A percentile compares a stretch with the other conserved stretches of the same genome.
These are phyloP conservation scores for Diadema setosum DNA, from an alignment of 35 echinoderm and acorn worm species.

Conservation along the genomic window DNA sequence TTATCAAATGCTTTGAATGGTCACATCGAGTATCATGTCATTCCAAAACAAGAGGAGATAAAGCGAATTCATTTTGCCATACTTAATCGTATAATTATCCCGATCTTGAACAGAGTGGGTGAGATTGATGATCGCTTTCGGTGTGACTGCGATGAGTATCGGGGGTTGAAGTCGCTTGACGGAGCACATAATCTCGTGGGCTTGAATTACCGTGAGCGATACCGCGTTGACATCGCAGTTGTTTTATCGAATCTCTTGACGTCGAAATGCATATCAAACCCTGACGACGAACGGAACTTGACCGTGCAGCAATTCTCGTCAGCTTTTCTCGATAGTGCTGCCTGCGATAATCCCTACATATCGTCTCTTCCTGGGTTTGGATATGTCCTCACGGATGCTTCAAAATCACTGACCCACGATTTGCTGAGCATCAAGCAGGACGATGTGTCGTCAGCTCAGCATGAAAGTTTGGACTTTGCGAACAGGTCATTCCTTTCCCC, in stretches of 20 bases:
- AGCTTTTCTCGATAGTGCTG: constrained; percentile 17
- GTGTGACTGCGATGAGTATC: background rate
- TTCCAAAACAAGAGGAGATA: background rate
- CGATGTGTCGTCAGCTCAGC: constrained; percentile 3
- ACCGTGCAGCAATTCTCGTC: background rate
- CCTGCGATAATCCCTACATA: constrained; percentile 64
- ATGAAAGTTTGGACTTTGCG: background rate
- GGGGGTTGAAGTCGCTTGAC: background rate
- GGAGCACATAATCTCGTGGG: background rate
- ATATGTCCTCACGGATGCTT: constrained; percentile 24
- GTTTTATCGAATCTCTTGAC: constrained; percentile 22
- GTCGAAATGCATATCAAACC: background rate
- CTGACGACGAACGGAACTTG: background rate
- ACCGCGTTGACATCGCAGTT: constrained; percentile 30
- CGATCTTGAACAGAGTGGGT: constrained; percentile 7
- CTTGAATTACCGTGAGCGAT: background rate
- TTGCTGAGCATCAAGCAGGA: constrained; percentile 11
- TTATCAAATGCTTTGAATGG: background rate
- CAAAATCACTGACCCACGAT: constrained; percentile 34
- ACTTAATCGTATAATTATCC: background rate
- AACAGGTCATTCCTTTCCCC: constrained; percentile 33
- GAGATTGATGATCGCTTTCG: constrained; percentile 56
- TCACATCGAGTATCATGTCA: background rate
- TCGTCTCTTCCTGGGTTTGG: constrained; percentile 32
- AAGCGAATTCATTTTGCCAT: background rate